phyloP scores from a whole-genome alignment of 2,888 invertebrate species.

The Graphium colonna region DNA sequence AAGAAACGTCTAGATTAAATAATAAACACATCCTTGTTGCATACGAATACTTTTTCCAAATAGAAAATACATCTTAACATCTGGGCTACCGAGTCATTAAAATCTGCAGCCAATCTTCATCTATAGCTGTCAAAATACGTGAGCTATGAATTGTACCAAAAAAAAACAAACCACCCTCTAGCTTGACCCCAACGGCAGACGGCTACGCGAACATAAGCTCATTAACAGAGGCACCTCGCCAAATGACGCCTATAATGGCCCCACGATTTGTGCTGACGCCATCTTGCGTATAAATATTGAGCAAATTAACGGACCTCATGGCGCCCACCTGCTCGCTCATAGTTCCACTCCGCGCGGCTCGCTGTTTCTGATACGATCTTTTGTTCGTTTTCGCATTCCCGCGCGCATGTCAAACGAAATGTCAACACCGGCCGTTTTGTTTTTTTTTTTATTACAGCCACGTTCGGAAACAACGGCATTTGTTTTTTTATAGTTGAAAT shows the following conservation, averaged over 20 bases:
- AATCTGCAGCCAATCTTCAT: too few relatives aligned
- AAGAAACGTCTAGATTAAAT: too few relatives aligned
- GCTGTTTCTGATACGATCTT: conserved; percentile 46
- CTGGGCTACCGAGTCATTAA: too few relatives aligned
- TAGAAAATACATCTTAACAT: too few relatives aligned
- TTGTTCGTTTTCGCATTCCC: conserved; percentile 21
- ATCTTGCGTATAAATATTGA: conserved; percentile 74
- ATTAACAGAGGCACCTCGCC: conserved; percentile 63
- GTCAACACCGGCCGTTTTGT: not conserved
- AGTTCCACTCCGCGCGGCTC: conserved; percentile 40
- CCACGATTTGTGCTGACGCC: conserved; percentile 63
- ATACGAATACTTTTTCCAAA: too few relatives aligned
- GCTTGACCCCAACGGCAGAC: conserved; percentile 18
- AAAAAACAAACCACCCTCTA: conserved; percentile 11
- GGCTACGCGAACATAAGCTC: conserved; percentile 31
- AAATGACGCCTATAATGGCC: conserved; percentile 63
- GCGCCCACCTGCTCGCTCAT: conserved; percentile 57
- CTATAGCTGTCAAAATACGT: too few relatives aligned
- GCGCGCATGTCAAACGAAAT: not conserved
- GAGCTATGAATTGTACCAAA: too few relatives aligned
- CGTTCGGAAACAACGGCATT: too few relatives aligned
- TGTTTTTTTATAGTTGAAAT: too few relatives aligned
- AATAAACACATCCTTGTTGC: too few relatives aligned
- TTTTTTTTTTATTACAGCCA: not conserved
- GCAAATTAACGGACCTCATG: conserved; percentile 68